phyloP scores from a whole-genome alignment of 2,113 vertebrate species.

The Perca schrenkii region DNA sequence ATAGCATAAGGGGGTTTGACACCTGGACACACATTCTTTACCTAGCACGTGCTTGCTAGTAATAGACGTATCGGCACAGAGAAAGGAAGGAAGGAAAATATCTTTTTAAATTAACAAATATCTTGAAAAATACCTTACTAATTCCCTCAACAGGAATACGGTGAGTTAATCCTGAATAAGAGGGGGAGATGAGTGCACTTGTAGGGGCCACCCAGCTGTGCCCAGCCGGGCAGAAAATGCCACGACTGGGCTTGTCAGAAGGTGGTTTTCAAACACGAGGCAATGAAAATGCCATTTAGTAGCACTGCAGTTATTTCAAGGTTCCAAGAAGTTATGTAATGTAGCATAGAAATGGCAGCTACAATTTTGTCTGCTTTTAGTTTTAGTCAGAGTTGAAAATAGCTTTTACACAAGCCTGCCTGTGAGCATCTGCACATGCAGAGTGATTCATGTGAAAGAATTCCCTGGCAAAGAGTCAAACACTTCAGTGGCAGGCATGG shows the following conservation, averaged over 20 bases:
- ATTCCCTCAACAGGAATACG: slow-evolving; percentile 48
- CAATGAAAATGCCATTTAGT: slow-evolving; percentile 41
- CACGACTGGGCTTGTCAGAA: slow-evolving; percentile 60
- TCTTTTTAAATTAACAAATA: slow-evolving; percentile 33
- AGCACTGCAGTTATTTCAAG: slow-evolving; percentile 21
- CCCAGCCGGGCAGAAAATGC: slow-evolving; percentile 64
- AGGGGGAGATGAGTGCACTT: slow-evolving; percentile 42
- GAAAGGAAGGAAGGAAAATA: background rate
- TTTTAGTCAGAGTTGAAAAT: slow-evolving; percentile 55
- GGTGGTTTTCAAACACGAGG: slow-evolving; percentile 58
- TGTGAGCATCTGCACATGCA: slow-evolving; percentile 41
- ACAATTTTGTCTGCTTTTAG: background rate
- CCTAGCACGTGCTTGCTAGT: slow-evolving; percentile 7
- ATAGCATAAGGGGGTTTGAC: slow-evolving; percentile 28
- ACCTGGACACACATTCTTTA: slow-evolving; percentile 23
- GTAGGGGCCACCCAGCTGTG: slow-evolving; percentile 73
- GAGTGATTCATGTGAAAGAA: slow-evolving; percentile 44
- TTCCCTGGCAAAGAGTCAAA: slow-evolving; percentile 19
- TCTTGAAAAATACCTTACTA: slow-evolving; percentile 24
- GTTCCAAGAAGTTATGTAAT: slow-evolving; percentile 1
- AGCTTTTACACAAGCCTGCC: slow-evolving; percentile 39
- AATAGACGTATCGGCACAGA: background rate
- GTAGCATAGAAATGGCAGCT: background rate
- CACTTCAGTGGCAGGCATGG: background rate
- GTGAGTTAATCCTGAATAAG: slow-evolving; percentile 60